Percentiles rank a stretch among this genome's conserved stretches.
phyloP scores from a whole-genome alignment of 2,888 invertebrate species.

The Antheraea yamamai region DNA sequence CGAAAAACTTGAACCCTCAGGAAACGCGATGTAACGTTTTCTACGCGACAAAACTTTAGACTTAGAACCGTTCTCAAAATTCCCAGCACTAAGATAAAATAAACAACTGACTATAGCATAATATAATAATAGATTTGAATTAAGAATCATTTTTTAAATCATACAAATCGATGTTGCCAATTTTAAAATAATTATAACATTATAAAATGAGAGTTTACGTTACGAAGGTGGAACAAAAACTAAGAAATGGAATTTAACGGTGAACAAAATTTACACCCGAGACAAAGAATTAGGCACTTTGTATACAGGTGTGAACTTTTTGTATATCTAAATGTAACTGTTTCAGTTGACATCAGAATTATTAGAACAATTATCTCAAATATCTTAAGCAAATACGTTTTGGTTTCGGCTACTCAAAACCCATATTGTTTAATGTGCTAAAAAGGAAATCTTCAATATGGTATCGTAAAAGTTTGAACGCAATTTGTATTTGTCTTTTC shows the following conservation, averaged over 20 bases:
- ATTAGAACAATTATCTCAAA: constrained; percentile 24
- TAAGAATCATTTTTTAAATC: constrained; percentile 31
- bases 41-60: constrained; percentile 77
- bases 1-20: constrained; percentile 87
- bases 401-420: constrained; percentile 15
- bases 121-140: constrained; percentile 26
- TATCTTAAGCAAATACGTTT: constrained; percentile 18
- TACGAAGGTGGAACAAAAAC: constrained; percentile 18
- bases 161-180: not conserved
- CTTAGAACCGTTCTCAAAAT: constrained; percentile 25
- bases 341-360: constrained; percentile 20
- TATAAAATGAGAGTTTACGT: not conserved
- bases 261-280: constrained; percentile 17
- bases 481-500: not conserved
- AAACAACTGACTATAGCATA: constrained; percentile 34
- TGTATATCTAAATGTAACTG: constrained; percentile 15
- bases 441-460: constrained; percentile 16
- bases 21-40: constrained; percentile 86
- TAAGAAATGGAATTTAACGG: constrained; percentile 27
- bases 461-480: constrained; percentile 1
- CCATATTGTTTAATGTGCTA: constrained; percentile 14
- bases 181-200: not conserved
- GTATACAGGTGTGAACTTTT: not conserved
- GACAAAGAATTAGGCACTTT: not conserved
- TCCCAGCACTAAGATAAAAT: constrained; percentile 32